These are phyloP conservation scores for Lagopus muta DNA, from an alignment of 2,113 vertebrate species.

Conservation along the genomic window DNA sequence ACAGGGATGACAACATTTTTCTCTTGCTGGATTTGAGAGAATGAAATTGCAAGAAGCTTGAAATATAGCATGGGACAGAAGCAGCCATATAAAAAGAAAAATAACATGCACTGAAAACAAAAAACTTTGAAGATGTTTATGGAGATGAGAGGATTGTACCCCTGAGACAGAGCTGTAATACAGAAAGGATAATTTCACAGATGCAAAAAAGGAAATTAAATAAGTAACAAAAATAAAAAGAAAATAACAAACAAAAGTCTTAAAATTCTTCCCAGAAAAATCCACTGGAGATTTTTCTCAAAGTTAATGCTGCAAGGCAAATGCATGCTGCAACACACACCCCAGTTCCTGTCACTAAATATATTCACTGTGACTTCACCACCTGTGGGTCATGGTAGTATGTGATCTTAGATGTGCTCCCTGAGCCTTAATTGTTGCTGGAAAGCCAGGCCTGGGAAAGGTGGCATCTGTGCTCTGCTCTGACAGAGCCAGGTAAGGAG, in stretches of 20 bases:
- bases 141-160: not conserved
- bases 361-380: not conserved
- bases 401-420: not conserved
- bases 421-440: not conserved
- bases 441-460: not conserved
- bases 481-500: not conserved
- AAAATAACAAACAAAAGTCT: not conserved
- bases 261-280: not conserved
- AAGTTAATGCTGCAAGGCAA: not conserved
- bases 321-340: not conserved
- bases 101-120: not conserved
- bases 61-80: not conserved
- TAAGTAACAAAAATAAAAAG: not conserved
- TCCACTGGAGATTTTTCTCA: not conserved
- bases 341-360: not conserved
- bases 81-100: not conserved
- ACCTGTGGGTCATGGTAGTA: not conserved
- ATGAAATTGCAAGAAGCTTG: not conserved
- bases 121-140: not conserved
- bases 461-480: not conserved
- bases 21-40: not conserved
- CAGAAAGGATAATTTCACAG: not conserved
- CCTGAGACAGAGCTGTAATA: not conserved
- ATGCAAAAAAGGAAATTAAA: not conserved
- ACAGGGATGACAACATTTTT: not conserved